Conservation (phyloP, 1,140 invertebrate species). For the Sarcophaga peregrina region DNA sequence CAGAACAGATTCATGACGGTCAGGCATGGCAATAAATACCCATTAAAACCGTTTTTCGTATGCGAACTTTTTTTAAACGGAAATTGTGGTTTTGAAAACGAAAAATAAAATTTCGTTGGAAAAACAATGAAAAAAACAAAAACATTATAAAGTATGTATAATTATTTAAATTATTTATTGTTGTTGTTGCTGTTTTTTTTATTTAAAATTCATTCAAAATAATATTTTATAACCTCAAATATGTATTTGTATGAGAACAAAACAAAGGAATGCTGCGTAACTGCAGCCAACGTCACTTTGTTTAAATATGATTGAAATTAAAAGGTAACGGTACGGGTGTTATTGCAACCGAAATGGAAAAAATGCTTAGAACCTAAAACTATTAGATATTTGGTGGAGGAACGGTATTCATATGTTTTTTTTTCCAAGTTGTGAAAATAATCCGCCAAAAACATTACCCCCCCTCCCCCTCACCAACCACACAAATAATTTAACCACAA, state of each 20-base stretch:
- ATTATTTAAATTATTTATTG: conserved; percentile 18
- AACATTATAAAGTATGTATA: not conserved
- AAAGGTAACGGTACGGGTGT: too few species aligned
- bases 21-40: not conserved
- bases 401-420: not conserved
- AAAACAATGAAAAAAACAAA: too few species aligned
- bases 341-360: too few species aligned
- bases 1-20: not conserved
- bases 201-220: too few species aligned
- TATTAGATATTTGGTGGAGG: not conserved
- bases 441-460: not conserved
- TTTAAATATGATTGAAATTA: too few species aligned
- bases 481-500: conserved; percentile 13
- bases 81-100: not conserved
- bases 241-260: not conserved
- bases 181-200: too few species aligned
- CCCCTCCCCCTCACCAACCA: too few species aligned
- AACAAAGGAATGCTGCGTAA: not conserved
- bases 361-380: not conserved
- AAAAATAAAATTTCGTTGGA: not conserved
- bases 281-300: not conserved
- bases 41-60: not conserved
- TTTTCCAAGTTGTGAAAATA: not conserved
- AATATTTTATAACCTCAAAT: not conserved
- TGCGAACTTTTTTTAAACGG: not conserved